Conservation (phyloP, 2,888 invertebrate species). For the Alsophila aescularia region DNA sequence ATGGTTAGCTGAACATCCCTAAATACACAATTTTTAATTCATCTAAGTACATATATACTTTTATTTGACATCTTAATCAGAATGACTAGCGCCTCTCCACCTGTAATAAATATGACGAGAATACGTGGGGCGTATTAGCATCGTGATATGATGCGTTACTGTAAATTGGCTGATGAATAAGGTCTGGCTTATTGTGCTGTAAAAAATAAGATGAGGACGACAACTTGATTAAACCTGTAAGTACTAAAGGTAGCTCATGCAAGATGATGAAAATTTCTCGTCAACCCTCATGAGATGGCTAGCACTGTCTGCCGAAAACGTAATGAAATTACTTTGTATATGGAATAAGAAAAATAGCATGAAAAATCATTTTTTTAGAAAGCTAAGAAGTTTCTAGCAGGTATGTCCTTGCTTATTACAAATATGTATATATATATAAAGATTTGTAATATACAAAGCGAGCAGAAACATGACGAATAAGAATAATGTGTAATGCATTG, state of each 20-base stretch:
- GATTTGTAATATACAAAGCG: too few species aligned
- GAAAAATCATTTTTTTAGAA: too few species aligned
- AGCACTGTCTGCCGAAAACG: not conserved
- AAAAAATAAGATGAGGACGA: conserved; percentile 22
- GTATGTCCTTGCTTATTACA: too few species aligned
- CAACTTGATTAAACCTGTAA: conserved; percentile 32
- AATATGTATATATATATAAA: too few species aligned
- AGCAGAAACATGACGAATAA: too few species aligned
- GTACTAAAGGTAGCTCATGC: not conserved
- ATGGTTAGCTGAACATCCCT: too few species aligned
- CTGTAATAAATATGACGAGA: conserved; percentile 35
- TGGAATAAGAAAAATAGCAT: not conserved
- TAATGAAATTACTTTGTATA: not conserved
- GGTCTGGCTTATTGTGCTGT: conserved; percentile 24
- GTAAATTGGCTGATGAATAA: conserved; percentile 38
- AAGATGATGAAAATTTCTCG: conserved; percentile 28
- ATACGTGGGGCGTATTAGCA: conserved; percentile 38
- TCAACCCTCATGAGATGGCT: conserved; percentile 19
- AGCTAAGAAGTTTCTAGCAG: too few species aligned
- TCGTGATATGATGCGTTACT: conserved; percentile 40
- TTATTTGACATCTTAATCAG: not conserved
- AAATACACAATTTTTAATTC: not conserved
- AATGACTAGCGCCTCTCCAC: not conserved
- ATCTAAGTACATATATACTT: not conserved
- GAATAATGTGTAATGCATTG: too few species aligned